Conservation (phyloP, 2,797 vertebrate genomes). For the Onychomys arenicola region DNA sequence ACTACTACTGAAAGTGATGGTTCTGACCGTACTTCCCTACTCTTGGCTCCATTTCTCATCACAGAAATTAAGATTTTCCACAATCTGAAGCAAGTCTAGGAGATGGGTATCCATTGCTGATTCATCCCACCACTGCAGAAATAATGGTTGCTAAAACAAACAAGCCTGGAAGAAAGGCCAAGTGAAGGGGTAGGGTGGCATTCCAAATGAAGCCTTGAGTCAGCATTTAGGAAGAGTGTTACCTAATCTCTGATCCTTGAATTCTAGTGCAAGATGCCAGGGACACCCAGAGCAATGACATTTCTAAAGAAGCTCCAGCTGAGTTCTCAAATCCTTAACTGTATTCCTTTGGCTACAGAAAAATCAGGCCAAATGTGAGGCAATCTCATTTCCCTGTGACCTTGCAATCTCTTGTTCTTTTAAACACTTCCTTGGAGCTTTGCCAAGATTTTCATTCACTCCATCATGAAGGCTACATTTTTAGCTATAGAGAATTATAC, state of each 20-base stretch:
- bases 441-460: constrained; percentile 75
- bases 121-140: background rate
- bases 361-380: constrained; percentile 39
- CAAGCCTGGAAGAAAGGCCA: constrained; percentile 31
- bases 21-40: background rate
- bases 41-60: background rate
- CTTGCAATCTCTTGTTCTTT: background rate
- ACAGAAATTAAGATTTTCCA: constrained; percentile 9
- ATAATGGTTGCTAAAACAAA: background rate
- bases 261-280: background rate
- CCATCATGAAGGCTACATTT: constrained; percentile 55
- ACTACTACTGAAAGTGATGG: background rate
- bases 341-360: constrained; percentile 18
- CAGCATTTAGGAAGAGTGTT: background rate
- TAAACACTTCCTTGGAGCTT: constrained; percentile 46
- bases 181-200: background rate
- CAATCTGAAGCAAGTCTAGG: constrained; percentile 35
- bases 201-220: background rate
- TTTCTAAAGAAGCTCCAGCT: background rate
- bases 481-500: constrained; percentile 62
- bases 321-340: constrained; percentile 43
- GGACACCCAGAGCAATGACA: background rate
- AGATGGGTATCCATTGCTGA: background rate
- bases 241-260: background rate
- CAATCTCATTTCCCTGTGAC: constrained; percentile 48